These are phyloP conservation scores for Calcarius lapponicus DNA, from an alignment of 2,797 vertebrate genomes.

Conservation along the genomic window DNA sequence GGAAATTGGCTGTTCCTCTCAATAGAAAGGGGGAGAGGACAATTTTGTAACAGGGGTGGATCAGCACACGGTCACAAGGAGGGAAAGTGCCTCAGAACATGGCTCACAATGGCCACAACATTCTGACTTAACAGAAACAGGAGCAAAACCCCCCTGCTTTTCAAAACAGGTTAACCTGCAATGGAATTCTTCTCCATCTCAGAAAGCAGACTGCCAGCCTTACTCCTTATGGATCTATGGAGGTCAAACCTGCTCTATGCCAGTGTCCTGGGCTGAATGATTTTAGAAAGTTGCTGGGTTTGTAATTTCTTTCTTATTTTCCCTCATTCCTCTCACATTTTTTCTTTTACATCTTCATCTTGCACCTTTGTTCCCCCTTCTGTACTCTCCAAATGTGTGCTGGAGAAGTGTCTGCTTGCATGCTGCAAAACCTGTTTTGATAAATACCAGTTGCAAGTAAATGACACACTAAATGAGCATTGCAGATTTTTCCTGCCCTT, in stretches of 20 bases:
- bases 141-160: neutral
- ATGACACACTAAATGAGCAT: slow-evolving; percentile 20
- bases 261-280: neutral
- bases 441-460: slow-evolving; percentile 57
- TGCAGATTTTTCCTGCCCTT: slow-evolving; percentile 42
- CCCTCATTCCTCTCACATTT: neutral
- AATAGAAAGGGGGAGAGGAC: neutral
- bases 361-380: neutral
- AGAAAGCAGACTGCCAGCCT: neutral
- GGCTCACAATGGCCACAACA: neutral
- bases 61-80: neutral
- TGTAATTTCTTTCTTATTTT: neutral
- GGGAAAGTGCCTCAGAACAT: neutral
- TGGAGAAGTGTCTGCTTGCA: slow-evolving; percentile 44
- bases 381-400: neutral
- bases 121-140: neutral
- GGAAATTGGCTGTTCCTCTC: neutral
- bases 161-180: neutral
- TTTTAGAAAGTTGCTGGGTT: neutral
- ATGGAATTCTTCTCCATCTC: neutral
- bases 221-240: neutral
- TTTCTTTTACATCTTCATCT: neutral
- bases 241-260: neutral
- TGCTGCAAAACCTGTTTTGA: slow-evolving; percentile 36
- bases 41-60: neutral